These are phyloP conservation scores for Agrotis clavis DNA, from an alignment of 2,888 invertebrate species.

Conservation along the genomic window DNA sequence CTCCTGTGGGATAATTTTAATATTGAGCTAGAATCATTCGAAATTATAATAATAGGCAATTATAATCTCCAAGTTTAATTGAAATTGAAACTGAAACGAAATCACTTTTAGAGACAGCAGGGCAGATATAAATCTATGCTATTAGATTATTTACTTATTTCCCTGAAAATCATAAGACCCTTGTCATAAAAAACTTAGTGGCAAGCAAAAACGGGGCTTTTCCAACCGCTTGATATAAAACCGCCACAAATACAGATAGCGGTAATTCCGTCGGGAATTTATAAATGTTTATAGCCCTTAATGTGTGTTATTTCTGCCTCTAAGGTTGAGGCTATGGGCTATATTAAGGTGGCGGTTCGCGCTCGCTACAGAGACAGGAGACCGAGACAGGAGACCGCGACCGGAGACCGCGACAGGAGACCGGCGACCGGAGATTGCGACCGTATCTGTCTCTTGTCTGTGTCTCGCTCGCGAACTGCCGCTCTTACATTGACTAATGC, in stretches of 20 bases:
- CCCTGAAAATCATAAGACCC: background rate
- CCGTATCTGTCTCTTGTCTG: no score
- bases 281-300: conserved; percentile 68
- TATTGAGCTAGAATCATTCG: no score
- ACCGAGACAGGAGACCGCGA: no score
- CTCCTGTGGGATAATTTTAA: no score
- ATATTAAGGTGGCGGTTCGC: no score
- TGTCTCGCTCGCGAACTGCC: no score
- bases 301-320: conserved; percentile 61
- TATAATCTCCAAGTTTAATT: background rate
- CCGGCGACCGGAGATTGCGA: no score
- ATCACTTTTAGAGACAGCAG: background rate
- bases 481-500: no score
- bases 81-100: background rate
- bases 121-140: background rate
- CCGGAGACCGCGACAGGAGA: no score
- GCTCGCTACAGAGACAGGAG: no score
- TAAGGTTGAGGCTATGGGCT: no score
- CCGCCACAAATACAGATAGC: conserved; percentile 51
- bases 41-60: background rate
- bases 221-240: conserved; percentile 48
- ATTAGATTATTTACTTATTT: conserved; percentile 10
- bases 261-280: conserved; percentile 59
- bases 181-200: conserved; percentile 19
- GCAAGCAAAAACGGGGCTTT: background rate